Conservation (phyloP, 2,888 invertebrate genomes). For the Spodoptera picta region DNA sequence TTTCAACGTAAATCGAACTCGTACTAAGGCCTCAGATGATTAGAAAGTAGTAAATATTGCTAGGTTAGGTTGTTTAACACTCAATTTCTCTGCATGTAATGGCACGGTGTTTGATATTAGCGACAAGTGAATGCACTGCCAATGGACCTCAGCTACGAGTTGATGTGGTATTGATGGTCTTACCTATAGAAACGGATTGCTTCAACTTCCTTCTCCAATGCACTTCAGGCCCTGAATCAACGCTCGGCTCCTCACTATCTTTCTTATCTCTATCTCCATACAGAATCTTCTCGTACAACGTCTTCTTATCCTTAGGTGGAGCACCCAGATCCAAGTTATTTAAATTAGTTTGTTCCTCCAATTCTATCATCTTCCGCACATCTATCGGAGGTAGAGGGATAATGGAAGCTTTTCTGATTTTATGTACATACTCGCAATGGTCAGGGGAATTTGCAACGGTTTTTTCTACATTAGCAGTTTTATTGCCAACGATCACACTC, state of each 20-base stretch:
- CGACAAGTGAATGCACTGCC: too few species aligned
- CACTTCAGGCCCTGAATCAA: constrained; percentile 66
- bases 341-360: constrained; percentile 66
- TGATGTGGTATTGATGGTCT: neutral
- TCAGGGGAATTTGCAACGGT: constrained; percentile 58
- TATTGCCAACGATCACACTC: constrained; percentile 83
- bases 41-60: too few species aligned
- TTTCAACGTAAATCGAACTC: too few species aligned
- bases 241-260: constrained; percentile 61
- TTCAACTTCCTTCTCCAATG: constrained; percentile 78
- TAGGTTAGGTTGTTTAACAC: too few species aligned
- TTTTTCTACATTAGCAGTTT: constrained; percentile 61
- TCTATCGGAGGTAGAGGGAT: constrained; percentile 80
- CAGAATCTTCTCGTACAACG: constrained; percentile 83
- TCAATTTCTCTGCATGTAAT: too few species aligned
- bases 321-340: constrained; percentile 69
- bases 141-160: neutral
- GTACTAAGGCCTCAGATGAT: too few species aligned
- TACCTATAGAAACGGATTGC: constrained; percentile 59
- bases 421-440: constrained; percentile 81
- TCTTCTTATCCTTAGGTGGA: constrained; percentile 79
- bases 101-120: too few species aligned
- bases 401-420: constrained; percentile 79
- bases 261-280: constrained; percentile 70
- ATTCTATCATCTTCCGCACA: constrained; percentile 75